These are phyloP conservation scores for Schizopygopsis malacanthus DNA, from an alignment of 2,797 vertebrate genomes.

Conservation along the genomic window DNA sequence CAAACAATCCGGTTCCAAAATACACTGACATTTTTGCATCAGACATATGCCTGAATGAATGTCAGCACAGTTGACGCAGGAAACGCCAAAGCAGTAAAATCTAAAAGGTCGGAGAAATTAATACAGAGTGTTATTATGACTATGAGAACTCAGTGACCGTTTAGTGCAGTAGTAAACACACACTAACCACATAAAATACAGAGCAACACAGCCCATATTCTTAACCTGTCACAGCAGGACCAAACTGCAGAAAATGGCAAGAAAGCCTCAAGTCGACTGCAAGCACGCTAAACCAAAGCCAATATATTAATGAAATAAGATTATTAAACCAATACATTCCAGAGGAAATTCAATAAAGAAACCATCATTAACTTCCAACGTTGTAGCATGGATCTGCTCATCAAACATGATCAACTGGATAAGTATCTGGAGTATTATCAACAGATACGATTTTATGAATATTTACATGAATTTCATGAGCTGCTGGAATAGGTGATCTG, in stretches of 20 bases:
- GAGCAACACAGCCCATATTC: slow-evolving; percentile 25
- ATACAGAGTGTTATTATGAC: slow-evolving; percentile 13
- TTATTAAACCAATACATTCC: slow-evolving; percentile 47
- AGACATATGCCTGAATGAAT: slow-evolving; percentile 12
- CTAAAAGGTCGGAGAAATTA: slow-evolving; percentile 34
- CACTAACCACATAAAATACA: slow-evolving; percentile 38
- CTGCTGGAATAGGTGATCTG: slow-evolving; percentile 79
- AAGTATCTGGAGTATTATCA: slow-evolving; percentile 6
- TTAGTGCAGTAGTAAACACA: slow-evolving; percentile 28
- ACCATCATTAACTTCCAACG: slow-evolving; percentile 16
- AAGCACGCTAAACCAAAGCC: slow-evolving; percentile 28
- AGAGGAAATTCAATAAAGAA: slow-evolving; percentile 47
- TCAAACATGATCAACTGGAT: slow-evolving; percentile 41
- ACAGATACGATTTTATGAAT: slow-evolving; percentile 62
- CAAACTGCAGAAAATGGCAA: slow-evolving; percentile 32
- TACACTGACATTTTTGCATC: not conserved
- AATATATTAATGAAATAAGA: slow-evolving; percentile 24
- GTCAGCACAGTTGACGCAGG: not conserved
- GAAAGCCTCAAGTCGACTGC: slow-evolving; percentile 21
- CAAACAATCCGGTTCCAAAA: slow-evolving; percentile 12
- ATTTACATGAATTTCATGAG: slow-evolving; percentile 68
- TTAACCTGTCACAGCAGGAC: slow-evolving; percentile 42
- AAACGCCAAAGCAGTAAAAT: slow-evolving; percentile 22
- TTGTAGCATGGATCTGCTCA: slow-evolving; percentile 10
- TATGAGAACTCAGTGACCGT: slow-evolving; percentile 7